Evolutionary conservation across 2,797 vertebrate genomes (phyloP), one percentile per base, ranked within the genome.

Genomic region (Paguma larvata): DNA sequence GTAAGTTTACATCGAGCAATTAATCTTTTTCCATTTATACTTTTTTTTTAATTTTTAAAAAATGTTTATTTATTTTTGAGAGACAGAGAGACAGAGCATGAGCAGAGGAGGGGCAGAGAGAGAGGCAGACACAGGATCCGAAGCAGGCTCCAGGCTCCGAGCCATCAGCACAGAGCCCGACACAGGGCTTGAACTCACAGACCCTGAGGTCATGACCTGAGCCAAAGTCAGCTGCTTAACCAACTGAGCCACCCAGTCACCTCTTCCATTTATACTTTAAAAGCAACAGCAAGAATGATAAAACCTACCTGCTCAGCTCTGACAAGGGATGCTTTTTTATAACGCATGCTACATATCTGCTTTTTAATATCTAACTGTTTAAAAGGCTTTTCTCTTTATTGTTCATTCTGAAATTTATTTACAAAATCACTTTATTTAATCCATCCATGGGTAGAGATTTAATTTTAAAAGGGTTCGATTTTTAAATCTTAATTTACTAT

Each of bases 401-500:
- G 7, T 80, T 78, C 79, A 1, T 10, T 63, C 2, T 95, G 10
- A 77, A 87, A 87, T 92, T 34, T 78, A 18, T 89, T 77, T 80
- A 25, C 77, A 23, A 67, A 46, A 75, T 7, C 1, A 32, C 44
- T 97, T 88, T 89, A 68, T 6, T 19, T 80, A 16, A n/a, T 83
- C 1, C 46, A 68, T 44, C 34, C n/a, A 56, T 83, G 12, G 13
- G 30, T 70, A 27, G 25, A 41, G 21, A 46, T 84, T 97, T 93
- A 38, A 62, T 96, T 92, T 89, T 91, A 44, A 51, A 91, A 87
- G 38, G 56, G 44, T 51, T 53, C 38, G 6, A 30, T 23, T 53
- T 68, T 72, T 91, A 88, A 92, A 46, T 90, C 14, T 80, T 87
- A 94, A 73, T 95, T 86, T 84, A 75, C 25, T 84, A 21, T 75